These are phyloP conservation scores for Sicus ferrugineus DNA, from an alignment of 2,888 invertebrate species.

Conservation along the genomic window DNA sequence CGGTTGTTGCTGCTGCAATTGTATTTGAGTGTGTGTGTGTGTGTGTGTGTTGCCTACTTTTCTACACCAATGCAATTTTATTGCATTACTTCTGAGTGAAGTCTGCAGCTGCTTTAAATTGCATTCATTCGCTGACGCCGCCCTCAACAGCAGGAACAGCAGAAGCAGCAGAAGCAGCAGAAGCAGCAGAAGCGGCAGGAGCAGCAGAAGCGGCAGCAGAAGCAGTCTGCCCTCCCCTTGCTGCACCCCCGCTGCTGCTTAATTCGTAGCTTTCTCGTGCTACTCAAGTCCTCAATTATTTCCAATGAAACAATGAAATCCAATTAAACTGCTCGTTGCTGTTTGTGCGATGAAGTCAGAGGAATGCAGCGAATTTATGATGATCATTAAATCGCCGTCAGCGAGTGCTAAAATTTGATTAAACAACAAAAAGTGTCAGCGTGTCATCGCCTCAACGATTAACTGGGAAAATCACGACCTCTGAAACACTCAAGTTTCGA, in stretches of 20 bases:
- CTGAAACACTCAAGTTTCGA: no score
- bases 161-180: no score
- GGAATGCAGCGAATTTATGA: not conserved
- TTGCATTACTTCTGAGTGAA: conserved; percentile 22
- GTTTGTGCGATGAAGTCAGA: not conserved
- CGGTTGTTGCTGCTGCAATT: not conserved
- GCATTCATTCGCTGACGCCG: not conserved
- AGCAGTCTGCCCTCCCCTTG: not conserved
- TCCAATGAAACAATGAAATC: conserved; percentile 8
- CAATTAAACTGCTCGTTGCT: conserved; percentile 16
- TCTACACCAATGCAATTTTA: conserved; percentile 19
- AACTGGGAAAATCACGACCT: no score
- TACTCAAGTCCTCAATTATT: not conserved
- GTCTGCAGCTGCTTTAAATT: conserved; percentile 2
- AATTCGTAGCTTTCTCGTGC: conserved; percentile 8
- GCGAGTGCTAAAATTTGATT: not conserved
- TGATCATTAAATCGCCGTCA: not conserved
- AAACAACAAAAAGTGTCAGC: not conserved
- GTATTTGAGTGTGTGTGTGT: not conserved
- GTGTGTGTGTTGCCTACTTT: not conserved
- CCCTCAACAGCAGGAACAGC: not conserved
- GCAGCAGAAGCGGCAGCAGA: not conserved
- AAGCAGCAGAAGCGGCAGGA: no score
- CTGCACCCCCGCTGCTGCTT: not conserved
- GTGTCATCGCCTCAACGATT: no score